phyloP scores from a whole-genome alignment of 2,113 vertebrate species.

The Piprites chloris region DNA sequence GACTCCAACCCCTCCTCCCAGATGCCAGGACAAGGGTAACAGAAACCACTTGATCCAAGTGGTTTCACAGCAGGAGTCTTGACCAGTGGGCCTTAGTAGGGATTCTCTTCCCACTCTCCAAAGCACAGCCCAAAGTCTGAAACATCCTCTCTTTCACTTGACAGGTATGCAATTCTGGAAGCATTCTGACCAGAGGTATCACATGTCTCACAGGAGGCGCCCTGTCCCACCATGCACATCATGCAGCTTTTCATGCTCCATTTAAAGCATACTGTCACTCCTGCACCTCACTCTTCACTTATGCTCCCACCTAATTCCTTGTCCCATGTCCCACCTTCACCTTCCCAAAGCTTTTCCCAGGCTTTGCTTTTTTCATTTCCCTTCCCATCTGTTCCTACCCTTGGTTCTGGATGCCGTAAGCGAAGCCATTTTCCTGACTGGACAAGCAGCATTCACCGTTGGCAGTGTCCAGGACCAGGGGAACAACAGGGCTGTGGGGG shows the following conservation, averaged over 20 bases:
- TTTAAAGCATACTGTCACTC: neutral
- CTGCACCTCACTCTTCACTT: neutral
- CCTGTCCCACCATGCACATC: neutral
- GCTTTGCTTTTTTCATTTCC: neutral
- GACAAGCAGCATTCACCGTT: constrained; percentile 52
- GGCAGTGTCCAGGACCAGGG: constrained; percentile 73
- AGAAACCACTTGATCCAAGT: neutral
- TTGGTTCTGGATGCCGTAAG: constrained; percentile 69
- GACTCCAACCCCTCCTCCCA: neutral
- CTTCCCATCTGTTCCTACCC: constrained; percentile 47
- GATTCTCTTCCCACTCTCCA: neutral
- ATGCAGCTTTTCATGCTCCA: neutral
- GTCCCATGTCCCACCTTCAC: neutral
- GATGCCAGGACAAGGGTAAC: neutral
- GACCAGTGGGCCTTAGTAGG: rapidly evolving
- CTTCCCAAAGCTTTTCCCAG: neutral
- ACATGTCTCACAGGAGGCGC: neutral
- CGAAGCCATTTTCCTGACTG: constrained; percentile 41
- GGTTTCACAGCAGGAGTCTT: neutral
- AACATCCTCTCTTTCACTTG: neutral
- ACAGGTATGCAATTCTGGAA: neutral
- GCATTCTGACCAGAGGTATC: neutral
- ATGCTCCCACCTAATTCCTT: neutral
- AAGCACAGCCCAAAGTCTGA: neutral
- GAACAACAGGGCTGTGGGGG: constrained; percentile 34